Percentiles rank a stretch among this genome's conserved stretches.
Evolutionary conservation across 2,888 invertebrate genomes (phyloP).

Genomic region (Chrysopilus asiliformis): DNA sequence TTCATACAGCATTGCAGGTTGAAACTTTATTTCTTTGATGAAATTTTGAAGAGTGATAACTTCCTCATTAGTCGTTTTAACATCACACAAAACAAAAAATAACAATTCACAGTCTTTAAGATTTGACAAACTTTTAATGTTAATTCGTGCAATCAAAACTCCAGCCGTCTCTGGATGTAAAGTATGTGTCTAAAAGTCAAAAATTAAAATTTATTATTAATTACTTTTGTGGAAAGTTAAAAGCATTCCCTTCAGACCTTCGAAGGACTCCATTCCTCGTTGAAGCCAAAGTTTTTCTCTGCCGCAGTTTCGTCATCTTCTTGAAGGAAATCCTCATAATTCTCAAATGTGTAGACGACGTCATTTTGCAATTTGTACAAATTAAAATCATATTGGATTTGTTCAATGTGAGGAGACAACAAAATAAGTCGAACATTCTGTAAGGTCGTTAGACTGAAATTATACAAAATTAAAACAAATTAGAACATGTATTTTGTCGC

Average conservation of each 20-base stretch:
- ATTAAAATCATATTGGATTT: conserved; percentile 9
- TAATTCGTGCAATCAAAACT: conserved; percentile 4
- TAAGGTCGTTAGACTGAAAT: conserved; percentile 9
- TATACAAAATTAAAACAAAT: neutral
- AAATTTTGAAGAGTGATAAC: conserved; percentile 5
- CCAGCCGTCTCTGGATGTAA: conserved; percentile 7
- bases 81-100: conserved; percentile 6
- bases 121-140: conserved; percentile 2
- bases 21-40: conserved; percentile 5
- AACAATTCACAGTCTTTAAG: neutral
- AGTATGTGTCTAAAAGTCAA: conserved; percentile 1
- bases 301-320: too few relatives aligned
- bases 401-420: conserved; percentile 4
- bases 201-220: neutral
- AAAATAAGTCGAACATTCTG: conserved; percentile 9
- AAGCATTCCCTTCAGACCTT: conserved; percentile 5
- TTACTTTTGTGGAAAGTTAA: conserved; percentile 2
- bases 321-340: neutral
- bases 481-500: too few relatives aligned
- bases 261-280: conserved; percentile 9
- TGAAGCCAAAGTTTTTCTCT: too few relatives aligned
- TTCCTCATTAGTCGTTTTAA: conserved; percentile 2
- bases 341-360: conserved; percentile 10
- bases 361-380: conserved; percentile 11
- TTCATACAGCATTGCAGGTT: conserved; percentile 4